Evolutionary conservation across 2,797 vertebrate species (phyloP), one percentile per base, ranked within the genome.

Genomic region (Nannoperca australis): DNA sequence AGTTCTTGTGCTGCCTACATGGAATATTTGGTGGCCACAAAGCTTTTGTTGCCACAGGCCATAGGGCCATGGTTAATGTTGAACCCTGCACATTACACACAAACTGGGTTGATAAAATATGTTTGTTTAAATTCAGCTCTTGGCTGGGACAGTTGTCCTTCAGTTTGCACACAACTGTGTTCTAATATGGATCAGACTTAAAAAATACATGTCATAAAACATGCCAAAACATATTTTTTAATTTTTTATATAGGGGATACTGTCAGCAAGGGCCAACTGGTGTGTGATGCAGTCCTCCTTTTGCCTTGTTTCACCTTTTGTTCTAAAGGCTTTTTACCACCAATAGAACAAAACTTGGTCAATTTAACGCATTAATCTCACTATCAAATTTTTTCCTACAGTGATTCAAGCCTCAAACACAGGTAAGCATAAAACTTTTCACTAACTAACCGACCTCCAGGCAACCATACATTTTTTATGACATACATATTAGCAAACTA

Each of bases 181-280:
- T 34, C 32, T 34, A 1, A 34, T 7, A 34, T 34, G 1, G 3
- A 7, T 34, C 32, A 34, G 32, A 34, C 32, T 34, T 32, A 32
- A 32, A 32, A 32, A 32, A 32, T 4, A 32, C 30, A 32, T 32
- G 30, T 32, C 5, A 71, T 58, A 45, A 70, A 30, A 58, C 58
- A 27, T 7, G 34, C 27, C 62, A 79, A 15, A 70, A 67, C n/a
- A 61, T 66, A 8, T 74, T 55, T 38, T 53, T 32, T 30, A n/a
- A n/a, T 50, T 34, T 58, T 30, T 18, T 62, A 55, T 24, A 34
- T 34, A 42, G n/a, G 32, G 30, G 13, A 68, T 44, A n/a, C n/a
- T 22, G 38, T 64, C 51, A 50, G 55, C 5, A 55, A 38, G 17
- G 44, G n/a, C 59, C 62, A 60, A 60, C 61, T 54, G 40, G 27